Percentiles rank a stretch among this genome's conserved stretches.
Conservation (phyloP, 2,888 invertebrate genomes). For the Timandra comae region DNA sequence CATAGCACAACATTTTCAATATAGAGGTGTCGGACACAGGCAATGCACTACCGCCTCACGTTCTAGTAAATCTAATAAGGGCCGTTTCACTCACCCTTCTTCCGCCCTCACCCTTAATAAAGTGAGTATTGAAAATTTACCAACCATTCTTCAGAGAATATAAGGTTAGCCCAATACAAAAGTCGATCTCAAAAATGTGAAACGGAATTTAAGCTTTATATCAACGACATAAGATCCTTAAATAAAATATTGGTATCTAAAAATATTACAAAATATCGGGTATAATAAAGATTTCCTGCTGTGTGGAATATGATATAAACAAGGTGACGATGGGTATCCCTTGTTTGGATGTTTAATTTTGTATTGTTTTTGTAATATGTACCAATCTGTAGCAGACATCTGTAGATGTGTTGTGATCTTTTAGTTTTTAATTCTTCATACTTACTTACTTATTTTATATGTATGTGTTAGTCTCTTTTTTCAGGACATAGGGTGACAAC, state of each 20-base stretch:
- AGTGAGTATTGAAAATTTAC: conserved; percentile 78
- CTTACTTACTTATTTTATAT: too few relatives aligned
- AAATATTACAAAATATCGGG: conserved; percentile 29
- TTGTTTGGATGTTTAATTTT: conserved; percentile 5
- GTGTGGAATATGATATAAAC: conserved; percentile 56
- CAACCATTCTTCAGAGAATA: conserved; percentile 73
- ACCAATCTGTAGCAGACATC: too few relatives aligned
- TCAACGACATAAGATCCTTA: conserved; percentile 1
- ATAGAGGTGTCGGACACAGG: conserved; percentile 51
- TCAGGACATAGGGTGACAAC: too few relatives aligned
- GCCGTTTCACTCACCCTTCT: conserved; percentile 62
- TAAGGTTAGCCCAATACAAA: conserved; percentile 64
- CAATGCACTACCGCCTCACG: conserved; percentile 53
- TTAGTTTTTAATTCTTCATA: too few relatives aligned
- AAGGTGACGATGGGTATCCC: conserved; percentile 23
- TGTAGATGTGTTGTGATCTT: too few relatives aligned
- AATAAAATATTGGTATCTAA: conserved; percentile 1
- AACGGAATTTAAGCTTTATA: conserved; percentile 25
- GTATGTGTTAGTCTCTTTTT: too few relatives aligned
- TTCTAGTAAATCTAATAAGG: conserved; percentile 74
- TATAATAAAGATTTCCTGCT: conserved; percentile 48
- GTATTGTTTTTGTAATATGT: not conserved
- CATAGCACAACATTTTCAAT: conserved; percentile 30
- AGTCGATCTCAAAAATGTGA: conserved; percentile 42
- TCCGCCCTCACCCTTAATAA: conserved; percentile 69